Conservation (phyloP, 1,140 invertebrate species). For the Eciton burchellii region DNA sequence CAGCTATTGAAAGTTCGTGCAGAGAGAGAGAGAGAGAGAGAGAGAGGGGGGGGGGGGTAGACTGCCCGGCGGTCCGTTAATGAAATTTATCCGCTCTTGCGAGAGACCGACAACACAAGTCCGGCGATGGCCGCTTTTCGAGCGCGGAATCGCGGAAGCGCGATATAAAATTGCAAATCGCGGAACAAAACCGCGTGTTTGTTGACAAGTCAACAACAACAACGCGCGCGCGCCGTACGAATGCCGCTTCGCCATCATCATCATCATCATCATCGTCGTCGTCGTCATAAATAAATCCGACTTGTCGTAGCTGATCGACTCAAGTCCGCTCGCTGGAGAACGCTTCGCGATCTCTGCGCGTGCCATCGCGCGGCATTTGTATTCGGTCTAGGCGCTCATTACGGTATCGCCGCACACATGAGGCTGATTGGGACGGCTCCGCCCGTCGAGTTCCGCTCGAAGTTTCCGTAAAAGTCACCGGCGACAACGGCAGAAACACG, state of each 20-base stretch:
- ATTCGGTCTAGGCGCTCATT: constrained; percentile 58
- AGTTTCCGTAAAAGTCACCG: constrained; percentile 32
- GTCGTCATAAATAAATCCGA: constrained; percentile 20
- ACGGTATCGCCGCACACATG: constrained; percentile 37
- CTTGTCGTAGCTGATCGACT: constrained; percentile 21
- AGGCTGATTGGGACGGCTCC: neutral
- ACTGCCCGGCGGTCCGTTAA: constrained; percentile 33
- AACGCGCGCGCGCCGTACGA: neutral
- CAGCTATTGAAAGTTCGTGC: constrained; percentile 26
- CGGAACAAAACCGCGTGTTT: neutral
- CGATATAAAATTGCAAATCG: constrained; percentile 19
- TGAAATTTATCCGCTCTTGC: constrained; percentile 34
- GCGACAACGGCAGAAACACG: constrained; percentile 30
- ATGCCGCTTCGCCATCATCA: neutral
- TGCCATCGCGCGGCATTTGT: constrained; percentile 44
- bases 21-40: too few species aligned
- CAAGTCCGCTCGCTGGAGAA: constrained; percentile 10
- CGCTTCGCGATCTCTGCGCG: constrained; percentile 42
- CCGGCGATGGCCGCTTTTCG: neutral
- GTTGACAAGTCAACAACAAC: neutral
- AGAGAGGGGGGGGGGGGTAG: too few species aligned
- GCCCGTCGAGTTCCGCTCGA: too few species aligned
- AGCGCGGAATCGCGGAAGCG: neutral
- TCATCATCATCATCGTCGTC: too few species aligned
- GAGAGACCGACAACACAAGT: constrained; percentile 32